phyloP scores from a whole-genome alignment of 1,140 invertebrate genomes.

The Aphelenchoides fujianensis region DNA sequence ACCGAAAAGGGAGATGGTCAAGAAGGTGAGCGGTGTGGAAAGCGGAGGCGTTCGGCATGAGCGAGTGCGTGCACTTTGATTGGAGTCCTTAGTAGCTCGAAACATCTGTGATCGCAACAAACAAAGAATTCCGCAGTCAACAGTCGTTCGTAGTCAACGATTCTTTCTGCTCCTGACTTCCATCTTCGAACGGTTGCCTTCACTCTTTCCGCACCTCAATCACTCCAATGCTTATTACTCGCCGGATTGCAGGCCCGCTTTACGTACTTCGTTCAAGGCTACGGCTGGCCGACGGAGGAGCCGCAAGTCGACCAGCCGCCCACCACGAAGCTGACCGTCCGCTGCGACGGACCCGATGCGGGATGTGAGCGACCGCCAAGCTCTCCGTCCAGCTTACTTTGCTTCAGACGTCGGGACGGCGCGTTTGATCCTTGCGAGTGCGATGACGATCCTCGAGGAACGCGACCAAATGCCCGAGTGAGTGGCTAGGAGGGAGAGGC shows the following conservation, averaged over 20 bases:
- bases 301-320: neutral
- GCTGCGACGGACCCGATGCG: slow-evolving; percentile 1
- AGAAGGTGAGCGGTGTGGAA: neutral
- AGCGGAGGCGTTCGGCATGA: too few relatives aligned
- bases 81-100: too few relatives aligned
- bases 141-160: too few relatives aligned
- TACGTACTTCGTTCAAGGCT: neutral
- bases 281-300: neutral
- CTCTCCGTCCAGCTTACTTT: too few relatives aligned
- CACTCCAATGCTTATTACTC: neutral
- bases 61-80: too few relatives aligned
- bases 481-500: too few relatives aligned
- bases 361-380: too few relatives aligned
- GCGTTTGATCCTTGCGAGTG: slow-evolving; percentile 2
- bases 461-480: neutral
- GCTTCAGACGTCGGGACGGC: slow-evolving; percentile 10
- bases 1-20: neutral
- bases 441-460: slow-evolving; percentile 9
- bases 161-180: too few relatives aligned
- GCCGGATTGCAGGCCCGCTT: slow-evolving; percentile 15
- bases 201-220: neutral
- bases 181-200: too few relatives aligned
- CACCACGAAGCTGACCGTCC: neutral
- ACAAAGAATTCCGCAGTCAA: too few relatives aligned
- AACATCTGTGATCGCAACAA: too few relatives aligned